Evolutionary conservation across 2,113 vertebrate species (phyloP).

Genomic region (Smithornis capensis): DNA sequence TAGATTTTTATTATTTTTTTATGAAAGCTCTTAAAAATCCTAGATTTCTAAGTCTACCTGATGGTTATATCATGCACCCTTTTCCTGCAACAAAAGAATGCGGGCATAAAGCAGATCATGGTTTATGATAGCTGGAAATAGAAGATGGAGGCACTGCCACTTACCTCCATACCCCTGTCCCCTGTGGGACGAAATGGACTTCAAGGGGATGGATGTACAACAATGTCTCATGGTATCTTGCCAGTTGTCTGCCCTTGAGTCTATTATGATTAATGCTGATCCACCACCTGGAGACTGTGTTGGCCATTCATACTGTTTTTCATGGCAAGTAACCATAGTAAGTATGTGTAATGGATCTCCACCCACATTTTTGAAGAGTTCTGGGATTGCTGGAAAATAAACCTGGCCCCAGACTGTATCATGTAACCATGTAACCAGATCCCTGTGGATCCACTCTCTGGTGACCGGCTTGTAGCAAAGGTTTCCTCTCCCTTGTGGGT

Average conservation of each 20-base stretch:
- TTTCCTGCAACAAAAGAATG: background rate
- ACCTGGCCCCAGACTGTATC: background rate
- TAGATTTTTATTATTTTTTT: background rate
- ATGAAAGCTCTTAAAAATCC: background rate
- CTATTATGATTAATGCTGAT: constrained; percentile 24
- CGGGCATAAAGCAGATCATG: rapidly evolving
- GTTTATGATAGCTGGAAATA: background rate
- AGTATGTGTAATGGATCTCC: constrained; percentile 37
- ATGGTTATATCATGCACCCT: background rate
- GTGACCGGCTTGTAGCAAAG: background rate
- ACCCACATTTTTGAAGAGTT: constrained; percentile 19
- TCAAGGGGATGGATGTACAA: background rate
- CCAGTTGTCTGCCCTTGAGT: background rate
- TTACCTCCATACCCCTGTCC: background rate
- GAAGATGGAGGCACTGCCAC: background rate
- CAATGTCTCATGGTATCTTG: background rate
- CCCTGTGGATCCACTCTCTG: background rate
- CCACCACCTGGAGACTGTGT: constrained; percentile 35
- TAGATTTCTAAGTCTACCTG: background rate
- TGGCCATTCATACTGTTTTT: background rate
- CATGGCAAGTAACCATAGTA: constrained; percentile 34
- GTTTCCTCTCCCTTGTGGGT: background rate
- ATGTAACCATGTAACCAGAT: background rate
- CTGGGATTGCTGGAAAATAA: background rate
- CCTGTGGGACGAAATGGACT: background rate